phyloP scores from a whole-genome alignment of 2,797 vertebrate genomes.

The Pseudotriccus pelzelni region DNA sequence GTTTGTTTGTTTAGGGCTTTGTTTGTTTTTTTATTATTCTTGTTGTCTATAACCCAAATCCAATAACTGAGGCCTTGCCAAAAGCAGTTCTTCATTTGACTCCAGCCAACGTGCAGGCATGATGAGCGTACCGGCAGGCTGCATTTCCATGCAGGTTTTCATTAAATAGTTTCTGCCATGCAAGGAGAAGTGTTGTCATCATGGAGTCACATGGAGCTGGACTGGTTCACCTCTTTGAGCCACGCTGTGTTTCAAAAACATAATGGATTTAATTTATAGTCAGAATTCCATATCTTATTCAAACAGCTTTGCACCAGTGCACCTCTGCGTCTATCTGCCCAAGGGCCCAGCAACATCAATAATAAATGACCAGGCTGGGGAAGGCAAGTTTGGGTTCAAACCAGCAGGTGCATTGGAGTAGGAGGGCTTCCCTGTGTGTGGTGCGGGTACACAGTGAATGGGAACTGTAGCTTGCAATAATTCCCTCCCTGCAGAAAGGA shows the following conservation, averaged over 20 bases:
- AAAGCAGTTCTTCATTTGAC: background rate
- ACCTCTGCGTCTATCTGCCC: background rate
- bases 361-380: background rate
- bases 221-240: background rate
- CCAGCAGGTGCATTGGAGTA: background rate
- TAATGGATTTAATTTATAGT: background rate
- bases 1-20: background rate
- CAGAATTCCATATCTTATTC: background rate
- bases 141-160: background rate
- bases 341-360: background rate
- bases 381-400: background rate
- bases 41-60: background rate
- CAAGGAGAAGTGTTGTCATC: fast-evolving
- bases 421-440: fast-evolving
- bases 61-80: background rate
- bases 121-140: fast-evolving
- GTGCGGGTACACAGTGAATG: fast-evolving
- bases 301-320: fast-evolving
- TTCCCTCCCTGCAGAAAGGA: slow-evolving; percentile 38
- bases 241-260: background rate
- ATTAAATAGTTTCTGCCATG: background rate
- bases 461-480: background rate
- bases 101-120: background rate
- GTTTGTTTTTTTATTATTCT: background rate
- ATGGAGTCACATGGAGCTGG: background rate